These are phyloP conservation scores for Metallyticus violacea DNA, from an alignment of 2,888 invertebrate species.

Conservation along the genomic window DNA sequence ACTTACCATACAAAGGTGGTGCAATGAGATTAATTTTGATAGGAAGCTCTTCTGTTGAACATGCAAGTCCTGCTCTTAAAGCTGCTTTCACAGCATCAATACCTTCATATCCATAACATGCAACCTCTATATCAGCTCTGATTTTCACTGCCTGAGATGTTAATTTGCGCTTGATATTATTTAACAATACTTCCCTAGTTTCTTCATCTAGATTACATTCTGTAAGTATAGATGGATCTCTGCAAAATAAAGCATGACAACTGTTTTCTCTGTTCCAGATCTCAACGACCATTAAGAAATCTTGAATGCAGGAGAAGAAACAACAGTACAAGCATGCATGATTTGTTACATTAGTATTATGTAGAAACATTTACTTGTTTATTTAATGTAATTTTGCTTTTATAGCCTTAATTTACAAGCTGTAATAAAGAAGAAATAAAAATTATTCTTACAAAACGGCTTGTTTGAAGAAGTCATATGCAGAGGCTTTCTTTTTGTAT, in stretches of 20 bases:
- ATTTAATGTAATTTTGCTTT: too few species aligned
- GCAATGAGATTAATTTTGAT: constrained; percentile 99
- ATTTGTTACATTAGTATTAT: neutral
- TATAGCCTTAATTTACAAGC: neutral
- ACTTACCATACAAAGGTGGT: constrained; percentile 85
- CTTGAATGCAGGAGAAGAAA: neutral
- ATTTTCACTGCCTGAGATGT: constrained; percentile 98
- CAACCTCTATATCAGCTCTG: constrained; percentile 88
- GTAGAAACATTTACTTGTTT: neutral
- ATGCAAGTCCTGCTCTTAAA: constrained; percentile 80
- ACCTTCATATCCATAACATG: constrained; percentile 96
- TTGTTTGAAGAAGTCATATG: constrained; percentile 98
- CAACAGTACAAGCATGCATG: neutral
- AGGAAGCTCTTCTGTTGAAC: constrained; percentile 90
- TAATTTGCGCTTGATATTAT: constrained; percentile 92
- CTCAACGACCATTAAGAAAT: neutral
- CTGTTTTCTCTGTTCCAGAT: constrained; percentile 3
- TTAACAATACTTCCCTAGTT: constrained; percentile 87
- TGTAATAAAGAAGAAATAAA: neutral
- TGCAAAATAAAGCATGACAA: constrained; percentile 45
- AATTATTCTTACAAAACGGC: constrained; percentile 76
- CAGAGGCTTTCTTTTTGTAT: constrained; percentile 91
- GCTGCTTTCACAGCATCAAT: constrained; percentile 97
- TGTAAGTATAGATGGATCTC: constrained; percentile 91
- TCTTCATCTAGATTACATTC: constrained; percentile 93